A percentile compares a stretch with the other conserved stretches of the same genome.
These are phyloP conservation scores for Allacma fusca DNA, from an alignment of 2,888 invertebrate species.

Conservation along the genomic window DNA sequence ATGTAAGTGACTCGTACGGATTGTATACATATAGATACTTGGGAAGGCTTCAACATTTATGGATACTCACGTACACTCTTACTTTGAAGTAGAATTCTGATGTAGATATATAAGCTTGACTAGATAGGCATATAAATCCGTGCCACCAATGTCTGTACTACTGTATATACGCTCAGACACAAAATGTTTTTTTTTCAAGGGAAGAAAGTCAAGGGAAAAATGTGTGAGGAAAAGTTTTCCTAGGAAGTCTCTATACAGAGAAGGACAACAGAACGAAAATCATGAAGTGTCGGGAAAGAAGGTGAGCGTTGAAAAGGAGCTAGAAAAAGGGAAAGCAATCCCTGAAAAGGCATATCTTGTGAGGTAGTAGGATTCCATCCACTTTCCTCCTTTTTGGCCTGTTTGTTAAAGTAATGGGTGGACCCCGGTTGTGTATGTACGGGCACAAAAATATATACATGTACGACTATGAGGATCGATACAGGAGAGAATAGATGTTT, in stretches of 20 bases:
- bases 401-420: neutral
- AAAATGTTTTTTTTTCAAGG: too few relatives aligned
- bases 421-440: neutral
- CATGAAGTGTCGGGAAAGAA: neutral
- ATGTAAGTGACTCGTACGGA: too few relatives aligned
- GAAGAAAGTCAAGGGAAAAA: too few relatives aligned
- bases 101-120: too few relatives aligned
- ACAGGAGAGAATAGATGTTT: conserved; percentile 7
- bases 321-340: neutral
- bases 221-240: too few relatives aligned
- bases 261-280: neutral
- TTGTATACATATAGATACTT: too few relatives aligned
- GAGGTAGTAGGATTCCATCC: neutral
- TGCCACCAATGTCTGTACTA: too few relatives aligned
- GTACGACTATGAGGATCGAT: neutral
- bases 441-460: neutral
- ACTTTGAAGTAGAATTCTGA: too few relatives aligned
- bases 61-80: too few relatives aligned
- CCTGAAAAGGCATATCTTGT: conserved; percentile 11
- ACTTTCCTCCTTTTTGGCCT: neutral
- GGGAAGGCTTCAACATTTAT: too few relatives aligned
- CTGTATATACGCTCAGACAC: too few relatives aligned
- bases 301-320: neutral
- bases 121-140: too few relatives aligned
- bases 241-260: neutral